phyloP scores from a whole-genome alignment of 92 coral and sea anemone genomes.

The Phymanthus crucifer region DNA sequence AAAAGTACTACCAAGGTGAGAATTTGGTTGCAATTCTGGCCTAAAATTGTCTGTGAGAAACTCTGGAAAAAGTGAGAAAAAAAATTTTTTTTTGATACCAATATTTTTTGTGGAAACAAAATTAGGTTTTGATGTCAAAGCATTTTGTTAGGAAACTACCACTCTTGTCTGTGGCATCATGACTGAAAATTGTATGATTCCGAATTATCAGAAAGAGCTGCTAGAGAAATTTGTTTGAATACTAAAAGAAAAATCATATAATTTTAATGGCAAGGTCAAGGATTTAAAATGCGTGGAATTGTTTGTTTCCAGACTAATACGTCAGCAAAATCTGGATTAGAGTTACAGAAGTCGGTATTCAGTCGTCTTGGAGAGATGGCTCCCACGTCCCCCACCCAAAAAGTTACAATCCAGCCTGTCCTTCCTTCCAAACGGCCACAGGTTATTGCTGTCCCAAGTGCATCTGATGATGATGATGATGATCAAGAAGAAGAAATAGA shows the following conservation, averaged over 20 bases:
- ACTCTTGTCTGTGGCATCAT: no score
- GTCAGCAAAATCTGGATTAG: not conserved
- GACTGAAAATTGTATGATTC: no score
- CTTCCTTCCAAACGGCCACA: slow-evolving; percentile 31
- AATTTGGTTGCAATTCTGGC: not conserved
- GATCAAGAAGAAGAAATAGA: slow-evolving; percentile 42
- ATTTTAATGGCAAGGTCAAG: not conserved
- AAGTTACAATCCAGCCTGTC: slow-evolving; percentile 40
- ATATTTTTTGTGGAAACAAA: no score
- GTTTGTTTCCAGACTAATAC: not conserved
- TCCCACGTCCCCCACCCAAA: slow-evolving; percentile 28
- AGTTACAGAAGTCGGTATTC: slow-evolving; percentile 41
- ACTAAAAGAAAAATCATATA: no score
- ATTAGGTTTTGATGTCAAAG: no score
- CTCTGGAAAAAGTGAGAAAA: no score
- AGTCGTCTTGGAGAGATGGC: slow-evolving; percentile 67
- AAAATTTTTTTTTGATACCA: no score
- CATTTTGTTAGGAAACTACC: no score
- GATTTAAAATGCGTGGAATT: no score
- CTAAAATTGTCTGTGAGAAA: no score
- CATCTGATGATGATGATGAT: slow-evolving; percentile 26
- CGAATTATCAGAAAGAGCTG: no score
- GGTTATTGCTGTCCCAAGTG: slow-evolving; percentile 12
- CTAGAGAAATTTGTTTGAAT: no score
- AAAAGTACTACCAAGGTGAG: slow-evolving; percentile 30